Percentiles rank a stretch among this genome's conserved stretches.
Conservation (phyloP, 2,797 vertebrate species). For the Arrhamphus sclerolepis region DNA sequence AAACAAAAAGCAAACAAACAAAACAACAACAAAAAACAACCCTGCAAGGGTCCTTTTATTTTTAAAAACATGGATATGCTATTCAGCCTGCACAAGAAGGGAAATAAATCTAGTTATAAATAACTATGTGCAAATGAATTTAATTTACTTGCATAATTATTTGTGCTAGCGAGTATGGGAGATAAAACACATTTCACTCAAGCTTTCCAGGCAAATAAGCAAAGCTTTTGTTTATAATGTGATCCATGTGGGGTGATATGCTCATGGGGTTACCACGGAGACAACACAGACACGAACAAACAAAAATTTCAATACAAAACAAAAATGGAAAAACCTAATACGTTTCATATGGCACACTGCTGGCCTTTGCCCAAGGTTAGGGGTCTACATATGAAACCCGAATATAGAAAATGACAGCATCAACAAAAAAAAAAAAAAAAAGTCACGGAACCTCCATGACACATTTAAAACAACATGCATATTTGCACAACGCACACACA, state of each 20-base stretch:
- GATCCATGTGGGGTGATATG: slow-evolving; percentile 84
- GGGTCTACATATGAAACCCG: slow-evolving; percentile 51
- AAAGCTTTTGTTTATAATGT: slow-evolving; percentile 75
- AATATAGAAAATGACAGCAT: slow-evolving; percentile 62
- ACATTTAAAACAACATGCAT: slow-evolving; percentile 44
- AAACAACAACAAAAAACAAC: slow-evolving; percentile 9
- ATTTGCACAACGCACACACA: slow-evolving; percentile 27
- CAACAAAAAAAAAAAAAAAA: too few species aligned
- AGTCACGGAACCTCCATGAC: slow-evolving; percentile 39
- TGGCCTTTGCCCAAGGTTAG: slow-evolving; percentile 62
- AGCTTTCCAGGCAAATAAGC: slow-evolving; percentile 60
- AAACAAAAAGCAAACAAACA: too few species aligned
- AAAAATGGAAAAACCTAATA: slow-evolving; percentile 74
- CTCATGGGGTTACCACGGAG: slow-evolving; percentile 74
- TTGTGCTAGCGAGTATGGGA: slow-evolving; percentile 51
- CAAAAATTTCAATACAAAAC: slow-evolving; percentile 67
- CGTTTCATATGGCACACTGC: slow-evolving; percentile 74
- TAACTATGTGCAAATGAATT: slow-evolving; percentile 59
- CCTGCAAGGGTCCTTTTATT: slow-evolving; percentile 30
- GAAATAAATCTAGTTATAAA: slow-evolving; percentile 53
- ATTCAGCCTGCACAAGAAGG: slow-evolving; percentile 31
- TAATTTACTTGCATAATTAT: slow-evolving; percentile 63
- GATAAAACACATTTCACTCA: slow-evolving; percentile 60
- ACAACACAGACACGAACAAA: slow-evolving; percentile 78
- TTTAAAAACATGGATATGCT: slow-evolving; percentile 37